Conservation (phyloP, 2,888 invertebrate species). For the Punctoribates punctum region DNA sequence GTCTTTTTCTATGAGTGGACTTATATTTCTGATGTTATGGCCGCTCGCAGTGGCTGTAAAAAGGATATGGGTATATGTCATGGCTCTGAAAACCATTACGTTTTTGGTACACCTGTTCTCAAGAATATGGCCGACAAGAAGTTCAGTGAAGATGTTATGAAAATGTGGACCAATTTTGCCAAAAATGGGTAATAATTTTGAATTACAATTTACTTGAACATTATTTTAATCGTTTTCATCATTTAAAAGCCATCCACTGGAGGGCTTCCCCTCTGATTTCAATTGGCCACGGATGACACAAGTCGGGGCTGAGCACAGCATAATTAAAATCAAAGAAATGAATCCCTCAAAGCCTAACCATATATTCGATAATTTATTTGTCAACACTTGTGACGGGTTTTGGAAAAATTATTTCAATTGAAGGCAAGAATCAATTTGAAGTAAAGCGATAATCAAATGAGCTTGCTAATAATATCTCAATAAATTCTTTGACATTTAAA, state of each 20-base stretch:
- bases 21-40: not conserved
- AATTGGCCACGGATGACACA: not conserved
- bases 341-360: not conserved
- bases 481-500: no score
- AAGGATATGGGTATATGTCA: conserved; percentile 16
- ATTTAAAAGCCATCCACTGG: not conserved
- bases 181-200: conserved; percentile 34
- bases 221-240: not conserved
- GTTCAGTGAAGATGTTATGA: conserved; percentile 33
- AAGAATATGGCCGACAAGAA: not conserved
- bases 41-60: not conserved
- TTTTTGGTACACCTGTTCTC: not conserved
- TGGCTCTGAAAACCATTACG: not conserved
- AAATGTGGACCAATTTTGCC: conserved; percentile 41
- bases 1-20: not conserved
- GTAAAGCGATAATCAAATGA: no score
- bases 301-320: not conserved
- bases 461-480: no score
- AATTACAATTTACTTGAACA: not conserved
- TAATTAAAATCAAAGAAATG: not conserved
- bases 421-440: no score
- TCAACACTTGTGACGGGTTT: not conserved
- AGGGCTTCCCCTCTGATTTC: not conserved
- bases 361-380: not conserved
- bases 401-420: not conserved